These are phyloP conservation scores for Gymnocephalus cernua DNA, from an alignment of 2,113 vertebrate genomes.

Conservation along the genomic window DNA sequence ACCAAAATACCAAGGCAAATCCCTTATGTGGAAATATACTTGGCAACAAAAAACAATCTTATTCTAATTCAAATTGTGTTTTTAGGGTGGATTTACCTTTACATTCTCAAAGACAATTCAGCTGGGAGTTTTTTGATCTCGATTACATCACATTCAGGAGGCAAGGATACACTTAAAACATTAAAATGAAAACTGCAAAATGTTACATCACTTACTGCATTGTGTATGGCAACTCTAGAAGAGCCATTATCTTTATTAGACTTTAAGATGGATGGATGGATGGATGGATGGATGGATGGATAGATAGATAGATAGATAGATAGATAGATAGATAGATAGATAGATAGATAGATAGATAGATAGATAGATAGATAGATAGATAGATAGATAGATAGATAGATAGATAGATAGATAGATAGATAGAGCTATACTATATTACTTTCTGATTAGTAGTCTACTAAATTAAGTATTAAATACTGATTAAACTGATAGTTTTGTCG, in stretches of 20 bases:
- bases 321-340: slow-evolving; percentile 11
- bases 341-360: slow-evolving; percentile 5
- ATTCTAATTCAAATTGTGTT: neutral
- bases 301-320: slow-evolving; percentile 15
- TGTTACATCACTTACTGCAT: slow-evolving; percentile 47
- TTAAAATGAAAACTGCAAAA: slow-evolving; percentile 28
- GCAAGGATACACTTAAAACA: slow-evolving; percentile 20
- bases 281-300: slow-evolving; percentile 7
- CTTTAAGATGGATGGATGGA: neutral
- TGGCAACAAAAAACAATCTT: neutral
- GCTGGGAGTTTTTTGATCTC: slow-evolving; percentile 22
- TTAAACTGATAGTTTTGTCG: no score
- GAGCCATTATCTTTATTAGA: no score
- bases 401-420: neutral
- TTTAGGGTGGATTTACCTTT: slow-evolving; percentile 10
- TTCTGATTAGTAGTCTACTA: no score
- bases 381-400: slow-evolving; percentile 14
- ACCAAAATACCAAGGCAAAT: neutral
- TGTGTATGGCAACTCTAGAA: neutral
- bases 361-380: slow-evolving; percentile 17
- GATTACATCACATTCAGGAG: slow-evolving; percentile 52
- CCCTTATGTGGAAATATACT: neutral
- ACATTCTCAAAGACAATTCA: slow-evolving; percentile 1
- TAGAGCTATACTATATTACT: no score
- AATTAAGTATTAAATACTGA: no score